These are phyloP conservation scores for Callopanchax toddi DNA, from an alignment of 2,113 vertebrate genomes.

Conservation along the genomic window DNA sequence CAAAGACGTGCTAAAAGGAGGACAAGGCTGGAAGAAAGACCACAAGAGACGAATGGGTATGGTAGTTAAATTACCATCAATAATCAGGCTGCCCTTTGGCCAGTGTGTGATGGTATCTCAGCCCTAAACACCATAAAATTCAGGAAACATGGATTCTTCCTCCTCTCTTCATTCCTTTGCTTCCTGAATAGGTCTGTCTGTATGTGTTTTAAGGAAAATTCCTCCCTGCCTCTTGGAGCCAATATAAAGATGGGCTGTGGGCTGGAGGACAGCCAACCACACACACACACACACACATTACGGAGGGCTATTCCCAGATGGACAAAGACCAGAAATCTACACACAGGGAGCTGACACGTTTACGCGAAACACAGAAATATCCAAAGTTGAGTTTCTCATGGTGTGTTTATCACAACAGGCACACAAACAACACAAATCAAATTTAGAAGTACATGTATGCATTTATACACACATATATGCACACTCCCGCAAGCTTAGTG, in stretches of 20 bases:
- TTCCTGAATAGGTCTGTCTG: slow-evolving; percentile 19
- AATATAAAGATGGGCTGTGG: slow-evolving; percentile 37
- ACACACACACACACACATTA: slow-evolving; percentile 18
- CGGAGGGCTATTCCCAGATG: slow-evolving; percentile 37
- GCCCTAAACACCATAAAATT: slow-evolving; percentile 21
- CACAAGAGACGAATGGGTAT: slow-evolving; percentile 30
- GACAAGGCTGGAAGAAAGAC: slow-evolving; percentile 13
- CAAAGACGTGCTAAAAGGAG: slow-evolving; percentile 18
- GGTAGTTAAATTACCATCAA: slow-evolving; percentile 55
- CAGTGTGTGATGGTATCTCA: slow-evolving; percentile 6
- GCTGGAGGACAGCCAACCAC: slow-evolving; percentile 31
- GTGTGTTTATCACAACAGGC: slow-evolving; percentile 13
- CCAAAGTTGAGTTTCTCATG: neutral
- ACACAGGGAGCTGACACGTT: slow-evolving; percentile 22
- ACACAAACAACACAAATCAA: slow-evolving; percentile 24
- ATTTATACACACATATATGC: neutral
- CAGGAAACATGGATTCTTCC: slow-evolving; percentile 2
- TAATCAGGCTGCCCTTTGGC: slow-evolving; percentile 29
- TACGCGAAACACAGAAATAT: slow-evolving; percentile 19
- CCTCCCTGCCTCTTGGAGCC: slow-evolving; percentile 15
- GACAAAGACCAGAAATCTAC: slow-evolving; percentile 32
- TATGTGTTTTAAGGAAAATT: slow-evolving; percentile 36
- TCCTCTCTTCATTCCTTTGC: slow-evolving; percentile 2
- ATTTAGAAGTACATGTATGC: slow-evolving; percentile 12
- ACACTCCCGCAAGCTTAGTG: slow-evolving; percentile 2